Percentiles rank a stretch among this genome's conserved stretches.
phyloP scores from a whole-genome alignment of 2,113 vertebrate genomes.

The Salvelinus sp. region DNA sequence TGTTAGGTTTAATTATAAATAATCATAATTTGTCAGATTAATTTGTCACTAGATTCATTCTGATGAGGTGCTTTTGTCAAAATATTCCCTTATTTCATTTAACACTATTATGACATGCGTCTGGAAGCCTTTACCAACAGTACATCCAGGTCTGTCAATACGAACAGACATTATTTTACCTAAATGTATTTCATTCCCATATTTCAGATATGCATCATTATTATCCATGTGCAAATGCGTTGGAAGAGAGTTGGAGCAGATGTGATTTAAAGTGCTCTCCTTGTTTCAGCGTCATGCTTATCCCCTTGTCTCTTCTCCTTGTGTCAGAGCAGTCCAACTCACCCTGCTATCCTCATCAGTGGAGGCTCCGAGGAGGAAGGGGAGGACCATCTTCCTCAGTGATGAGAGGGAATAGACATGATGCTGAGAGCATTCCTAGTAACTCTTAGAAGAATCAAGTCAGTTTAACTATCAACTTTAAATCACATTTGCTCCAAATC shows the following conservation, averaged over 20 bases:
- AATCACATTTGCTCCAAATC: too few relatives aligned
- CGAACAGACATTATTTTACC: neutral
- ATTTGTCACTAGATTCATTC: neutral
- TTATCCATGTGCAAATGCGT: too few relatives aligned
- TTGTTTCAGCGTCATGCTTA: too few relatives aligned
- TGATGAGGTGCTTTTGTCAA: neutral
- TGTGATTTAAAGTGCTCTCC: too few relatives aligned
- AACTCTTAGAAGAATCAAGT: too few relatives aligned
- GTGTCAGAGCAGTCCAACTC: neutral
- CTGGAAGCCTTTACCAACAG: neutral
- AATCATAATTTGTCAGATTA: constrained; percentile 7
- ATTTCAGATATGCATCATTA: neutral
- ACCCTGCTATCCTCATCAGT: neutral
- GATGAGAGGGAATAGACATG: too few relatives aligned
- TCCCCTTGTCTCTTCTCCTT: neutral
- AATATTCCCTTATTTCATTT: neutral
- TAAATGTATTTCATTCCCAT: neutral
- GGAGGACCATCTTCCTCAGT: neutral
- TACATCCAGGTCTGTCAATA: neutral
- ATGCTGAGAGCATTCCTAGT: too few relatives aligned
- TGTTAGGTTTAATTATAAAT: constrained; percentile 24
- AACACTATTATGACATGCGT: neutral
- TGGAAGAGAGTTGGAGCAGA: too few relatives aligned
- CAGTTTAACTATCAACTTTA: too few relatives aligned
- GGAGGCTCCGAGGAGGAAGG: too few relatives aligned